A percentile compares a stretch with the other conserved stretches of the same genome.
These are phyloP conservation scores for Stomatorhinus walkeri DNA, from an alignment of 2,797 vertebrate species.

Conservation along the genomic window DNA sequence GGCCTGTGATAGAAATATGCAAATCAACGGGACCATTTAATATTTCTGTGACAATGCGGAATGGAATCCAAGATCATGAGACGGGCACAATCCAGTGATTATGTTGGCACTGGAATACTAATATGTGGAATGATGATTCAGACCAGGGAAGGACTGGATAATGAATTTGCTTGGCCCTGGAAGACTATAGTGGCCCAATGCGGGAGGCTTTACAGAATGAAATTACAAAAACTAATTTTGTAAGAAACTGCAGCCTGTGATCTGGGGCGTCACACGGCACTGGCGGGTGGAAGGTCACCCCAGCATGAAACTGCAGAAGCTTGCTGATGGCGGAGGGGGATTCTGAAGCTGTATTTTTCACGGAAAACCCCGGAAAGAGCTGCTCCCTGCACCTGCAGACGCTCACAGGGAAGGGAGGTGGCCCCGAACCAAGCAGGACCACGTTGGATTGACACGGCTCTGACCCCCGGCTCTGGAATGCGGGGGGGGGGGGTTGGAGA, in stretches of 20 bases:
- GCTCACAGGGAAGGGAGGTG: not conserved
- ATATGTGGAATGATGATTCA: slow-evolving; percentile 17
- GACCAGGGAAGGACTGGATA: not conserved
- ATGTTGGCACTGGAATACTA: slow-evolving; percentile 19
- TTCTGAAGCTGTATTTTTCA: not conserved
- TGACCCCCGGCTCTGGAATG: not conserved
- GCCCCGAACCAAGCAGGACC: not conserved
- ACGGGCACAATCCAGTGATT: slow-evolving; percentile 23
- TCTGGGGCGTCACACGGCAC: not conserved
- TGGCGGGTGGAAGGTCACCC: not conserved
- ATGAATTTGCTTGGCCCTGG: slow-evolving; percentile 1
- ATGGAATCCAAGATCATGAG: slow-evolving; percentile 20
- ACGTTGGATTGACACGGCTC: not conserved
- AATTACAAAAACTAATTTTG: not conserved
- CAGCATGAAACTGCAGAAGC: not conserved
- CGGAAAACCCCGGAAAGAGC: not conserved
- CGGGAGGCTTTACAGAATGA: not conserved
- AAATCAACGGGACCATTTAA: slow-evolving; percentile 19
- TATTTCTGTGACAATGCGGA: slow-evolving; percentile 19
- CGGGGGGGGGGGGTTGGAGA: not conserved
- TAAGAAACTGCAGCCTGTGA: not conserved
- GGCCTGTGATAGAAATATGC: slow-evolving; percentile 19
- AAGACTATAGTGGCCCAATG: not conserved
- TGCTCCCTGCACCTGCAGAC: not conserved
- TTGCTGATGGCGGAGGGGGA: not conserved